Evolutionary conservation across 1,140 invertebrate species (phyloP).

Genomic region (Chelonus insularis): DNA sequence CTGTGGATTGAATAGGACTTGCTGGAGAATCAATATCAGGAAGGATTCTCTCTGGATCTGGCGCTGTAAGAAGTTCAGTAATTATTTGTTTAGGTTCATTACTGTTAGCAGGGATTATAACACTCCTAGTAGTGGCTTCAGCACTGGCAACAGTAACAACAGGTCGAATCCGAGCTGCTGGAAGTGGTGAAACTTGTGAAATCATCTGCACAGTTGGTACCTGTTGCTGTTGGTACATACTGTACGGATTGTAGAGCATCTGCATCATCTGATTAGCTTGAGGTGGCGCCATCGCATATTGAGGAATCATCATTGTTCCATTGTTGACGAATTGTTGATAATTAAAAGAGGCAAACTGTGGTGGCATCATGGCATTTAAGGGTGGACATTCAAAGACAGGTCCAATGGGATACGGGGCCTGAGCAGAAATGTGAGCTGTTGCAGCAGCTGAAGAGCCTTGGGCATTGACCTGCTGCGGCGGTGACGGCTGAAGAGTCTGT

Average conservation of each 20-base stretch:
- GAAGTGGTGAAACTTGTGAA: conserved; percentile 59
- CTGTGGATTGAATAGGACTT: conserved; percentile 21
- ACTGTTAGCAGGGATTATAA: conserved; percentile 37
- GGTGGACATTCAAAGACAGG: conserved; percentile 56
- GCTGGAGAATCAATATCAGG: conserved; percentile 43
- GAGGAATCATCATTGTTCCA: conserved; percentile 61
- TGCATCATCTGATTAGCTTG: conserved; percentile 62
- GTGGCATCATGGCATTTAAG: conserved; percentile 52
- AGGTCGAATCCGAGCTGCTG: conserved; percentile 42
- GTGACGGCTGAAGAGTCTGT: conserved; percentile 11
- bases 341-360: conserved; percentile 60
- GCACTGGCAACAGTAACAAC: conserved; percentile 33
- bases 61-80: conserved; percentile 38
- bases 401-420: conserved; percentile 48
- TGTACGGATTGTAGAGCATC: conserved; percentile 61
- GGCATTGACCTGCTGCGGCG: conserved; percentile 22
- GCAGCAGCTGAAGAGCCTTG: conserved; percentile 6
- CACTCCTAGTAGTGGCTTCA: conserved; percentile 36
- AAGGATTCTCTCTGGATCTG: conserved; percentile 39
- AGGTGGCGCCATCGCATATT: conserved; percentile 60
- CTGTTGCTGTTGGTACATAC: conserved; percentile 63
- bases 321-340: conserved; percentile 65
- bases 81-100: conserved; percentile 42
- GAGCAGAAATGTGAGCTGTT: conserved; percentile 38
- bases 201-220: conserved; percentile 62